Evolutionary conservation across 2,113 vertebrate species (phyloP).

Genomic region (Lutjanus erythropterus): DNA sequence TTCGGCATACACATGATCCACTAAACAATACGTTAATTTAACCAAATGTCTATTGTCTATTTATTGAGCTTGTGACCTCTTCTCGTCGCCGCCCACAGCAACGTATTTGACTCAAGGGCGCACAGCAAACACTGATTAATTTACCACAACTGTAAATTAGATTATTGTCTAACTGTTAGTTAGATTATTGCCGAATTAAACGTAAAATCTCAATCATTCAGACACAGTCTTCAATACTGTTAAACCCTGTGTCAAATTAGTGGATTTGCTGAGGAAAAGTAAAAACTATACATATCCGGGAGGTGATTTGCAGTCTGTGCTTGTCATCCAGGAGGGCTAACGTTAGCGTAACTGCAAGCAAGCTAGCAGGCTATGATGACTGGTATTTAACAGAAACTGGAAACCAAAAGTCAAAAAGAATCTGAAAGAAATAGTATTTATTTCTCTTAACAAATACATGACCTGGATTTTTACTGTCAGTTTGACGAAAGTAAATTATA

Average conservation of each 20-base stretch:
- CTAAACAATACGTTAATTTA: neutral
- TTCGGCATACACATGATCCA: neutral
- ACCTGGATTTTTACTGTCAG: neutral
- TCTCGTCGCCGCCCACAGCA: neutral
- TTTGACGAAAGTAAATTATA: neutral
- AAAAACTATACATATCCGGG: neutral
- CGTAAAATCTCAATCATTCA: rapidly evolving
- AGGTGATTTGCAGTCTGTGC: neutral
- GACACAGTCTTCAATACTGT: rapidly evolving
- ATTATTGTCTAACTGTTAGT: rapidly evolving
- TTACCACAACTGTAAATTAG: rapidly evolving
- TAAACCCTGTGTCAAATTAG: rapidly evolving
- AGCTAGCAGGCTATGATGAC: neutral
- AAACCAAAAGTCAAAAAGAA: rapidly evolving
- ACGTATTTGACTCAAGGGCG: neutral
- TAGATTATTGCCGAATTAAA: neutral
- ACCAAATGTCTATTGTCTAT: neutral
- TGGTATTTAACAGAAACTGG: neutral
- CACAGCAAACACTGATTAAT: no score
- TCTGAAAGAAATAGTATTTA: rapidly evolving
- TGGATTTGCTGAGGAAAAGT: rapidly evolving
- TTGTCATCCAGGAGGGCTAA: neutral
- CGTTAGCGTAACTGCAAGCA: neutral
- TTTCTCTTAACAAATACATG: neutral
- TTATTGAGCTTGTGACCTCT: neutral